Evolutionary conservation across 2,797 vertebrate genomes (phyloP).

Genomic region (Capromys pilorides): DNA sequence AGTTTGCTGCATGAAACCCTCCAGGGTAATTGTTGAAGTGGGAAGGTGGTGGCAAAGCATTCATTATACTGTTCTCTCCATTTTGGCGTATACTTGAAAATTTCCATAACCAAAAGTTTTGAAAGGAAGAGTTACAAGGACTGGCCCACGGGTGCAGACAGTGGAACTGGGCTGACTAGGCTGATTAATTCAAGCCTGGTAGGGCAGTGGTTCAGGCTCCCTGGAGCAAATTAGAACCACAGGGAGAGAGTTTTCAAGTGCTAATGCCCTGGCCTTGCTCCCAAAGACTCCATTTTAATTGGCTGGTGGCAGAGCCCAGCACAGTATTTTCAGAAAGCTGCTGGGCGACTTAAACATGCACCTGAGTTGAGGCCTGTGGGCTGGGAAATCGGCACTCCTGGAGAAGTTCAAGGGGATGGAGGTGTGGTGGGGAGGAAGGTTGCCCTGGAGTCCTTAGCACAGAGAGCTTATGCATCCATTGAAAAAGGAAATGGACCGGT

Average conservation of each 20-base stretch:
- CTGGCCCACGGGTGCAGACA: not conserved
- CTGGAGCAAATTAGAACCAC: conserved; percentile 62
- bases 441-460: not conserved
- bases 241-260: conserved; percentile 65
- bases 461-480: not conserved
- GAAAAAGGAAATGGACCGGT: not conserved
- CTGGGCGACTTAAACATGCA: not conserved
- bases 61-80: conserved; percentile 65
- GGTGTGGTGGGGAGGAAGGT: not conserved
- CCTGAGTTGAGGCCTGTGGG: not conserved
- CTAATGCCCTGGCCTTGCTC: conserved; percentile 69
- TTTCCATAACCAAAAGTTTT: conserved; percentile 74
- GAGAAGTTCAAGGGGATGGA: not conserved
- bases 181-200: conserved; percentile 65
- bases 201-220: conserved; percentile 31
- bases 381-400: not conserved
- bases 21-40: conserved; percentile 56
- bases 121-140: conserved; percentile 50
- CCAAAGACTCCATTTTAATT: conserved; percentile 71
- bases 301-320: conserved; percentile 21
- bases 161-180: not conserved
- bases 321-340: conserved; percentile 19
- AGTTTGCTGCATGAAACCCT: conserved; percentile 23
- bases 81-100: conserved; percentile 62
- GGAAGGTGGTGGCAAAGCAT: conserved; percentile 41